These are phyloP conservation scores for Stylophora pistillata DNA, from an alignment of 64 coral and sea anemone genomes.

Conservation along the genomic window DNA sequence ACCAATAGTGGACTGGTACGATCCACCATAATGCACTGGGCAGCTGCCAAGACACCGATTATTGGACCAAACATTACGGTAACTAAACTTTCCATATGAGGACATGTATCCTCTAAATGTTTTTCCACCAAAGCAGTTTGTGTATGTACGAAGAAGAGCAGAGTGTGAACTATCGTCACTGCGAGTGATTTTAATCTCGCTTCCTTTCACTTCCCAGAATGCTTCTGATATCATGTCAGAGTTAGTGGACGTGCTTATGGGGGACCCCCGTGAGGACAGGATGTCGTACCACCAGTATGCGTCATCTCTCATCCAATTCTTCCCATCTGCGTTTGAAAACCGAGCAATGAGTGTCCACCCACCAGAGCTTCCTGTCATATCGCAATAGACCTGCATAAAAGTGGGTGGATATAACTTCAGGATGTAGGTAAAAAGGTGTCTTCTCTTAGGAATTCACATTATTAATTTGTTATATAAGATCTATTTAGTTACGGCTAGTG, in stretches of 20 bases:
- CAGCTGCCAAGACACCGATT: conserved; percentile 50
- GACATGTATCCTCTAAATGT: conserved; percentile 21
- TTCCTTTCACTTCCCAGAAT: conserved; percentile 40
- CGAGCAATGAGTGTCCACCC: conserved; percentile 67
- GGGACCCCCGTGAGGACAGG: background rate
- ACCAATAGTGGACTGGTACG: background rate
- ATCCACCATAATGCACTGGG: conserved; percentile 40
- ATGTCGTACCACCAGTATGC: conserved; percentile 61
- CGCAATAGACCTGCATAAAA: background rate
- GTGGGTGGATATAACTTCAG: no score
- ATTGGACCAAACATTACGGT: conserved; percentile 36
- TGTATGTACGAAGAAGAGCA: conserved; percentile 35
- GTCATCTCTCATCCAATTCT: conserved; percentile 57
- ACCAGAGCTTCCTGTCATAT: background rate
- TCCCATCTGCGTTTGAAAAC: conserved; percentile 50
- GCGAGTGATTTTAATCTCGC: conserved; percentile 59
- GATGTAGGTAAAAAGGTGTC: no score
- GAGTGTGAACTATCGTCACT: conserved; percentile 39
- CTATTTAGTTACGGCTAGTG: no score
- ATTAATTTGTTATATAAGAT: no score
- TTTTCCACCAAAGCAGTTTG: conserved; percentile 16
- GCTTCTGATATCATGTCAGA: conserved; percentile 60
- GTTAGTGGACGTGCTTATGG: conserved; percentile 10
- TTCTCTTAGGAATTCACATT: no score
- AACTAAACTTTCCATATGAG: conserved; percentile 41